These are phyloP conservation scores for Anseranas semipalmata DNA, from an alignment of 2,113 vertebrate species.

Conservation along the genomic window DNA sequence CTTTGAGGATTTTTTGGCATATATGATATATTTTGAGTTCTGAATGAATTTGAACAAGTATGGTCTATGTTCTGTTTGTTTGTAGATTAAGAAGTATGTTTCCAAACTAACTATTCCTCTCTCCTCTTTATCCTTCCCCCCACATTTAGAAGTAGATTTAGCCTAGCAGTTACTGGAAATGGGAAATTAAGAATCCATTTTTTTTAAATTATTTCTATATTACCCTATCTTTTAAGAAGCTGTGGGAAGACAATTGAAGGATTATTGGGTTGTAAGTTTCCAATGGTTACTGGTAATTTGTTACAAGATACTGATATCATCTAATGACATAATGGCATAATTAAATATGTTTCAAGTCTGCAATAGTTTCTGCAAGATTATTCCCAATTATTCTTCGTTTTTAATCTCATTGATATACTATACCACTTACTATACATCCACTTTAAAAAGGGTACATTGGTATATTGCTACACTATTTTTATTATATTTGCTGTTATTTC, in stretches of 20 bases:
- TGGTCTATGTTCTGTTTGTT: not conserved
- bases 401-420: not conserved
- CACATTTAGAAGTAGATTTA: not conserved
- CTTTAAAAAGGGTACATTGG: not conserved
- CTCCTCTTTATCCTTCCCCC: not conserved
- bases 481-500: not conserved
- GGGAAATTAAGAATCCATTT: constrained; percentile 26
- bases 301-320: not conserved
- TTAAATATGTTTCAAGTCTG: not conserved
- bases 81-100: not conserved
- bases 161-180: not conserved
- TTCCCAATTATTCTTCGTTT: not conserved
- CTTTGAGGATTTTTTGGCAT: not conserved
- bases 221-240: not conserved
- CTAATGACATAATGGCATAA: not conserved
- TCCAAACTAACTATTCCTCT: not conserved
- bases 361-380: not conserved
- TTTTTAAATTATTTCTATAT: constrained; percentile 41
- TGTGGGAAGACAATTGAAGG: constrained; percentile 12
- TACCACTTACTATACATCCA: not conserved
- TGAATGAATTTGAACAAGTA: not conserved
- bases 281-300: not conserved
- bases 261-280: constrained; percentile 21
- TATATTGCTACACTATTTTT: not conserved
- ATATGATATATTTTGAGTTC: not conserved